Evolutionary conservation across 2,113 vertebrate genomes (phyloP).

Genomic region (Passer domesticus): DNA sequence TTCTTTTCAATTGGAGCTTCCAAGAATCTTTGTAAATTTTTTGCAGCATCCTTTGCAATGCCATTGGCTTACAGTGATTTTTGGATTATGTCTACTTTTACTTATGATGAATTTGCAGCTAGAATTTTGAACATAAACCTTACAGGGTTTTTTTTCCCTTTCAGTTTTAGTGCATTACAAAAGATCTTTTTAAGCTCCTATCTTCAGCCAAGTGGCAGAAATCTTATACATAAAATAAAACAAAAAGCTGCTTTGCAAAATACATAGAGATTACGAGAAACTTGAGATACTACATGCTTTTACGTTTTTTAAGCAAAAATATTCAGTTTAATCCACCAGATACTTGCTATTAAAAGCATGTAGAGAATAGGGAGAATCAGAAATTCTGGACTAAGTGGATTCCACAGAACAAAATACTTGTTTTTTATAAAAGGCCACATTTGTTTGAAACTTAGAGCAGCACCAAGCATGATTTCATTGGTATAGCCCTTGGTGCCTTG

Average conservation of each 20-base stretch:
- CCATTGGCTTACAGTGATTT: neutral
- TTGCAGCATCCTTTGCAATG: neutral
- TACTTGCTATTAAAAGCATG: neutral
- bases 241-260: neutral
- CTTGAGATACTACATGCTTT: neutral
- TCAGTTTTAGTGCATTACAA: neutral
- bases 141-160: neutral
- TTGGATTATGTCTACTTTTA: neutral
- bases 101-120: neutral
- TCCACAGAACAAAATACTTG: neutral
- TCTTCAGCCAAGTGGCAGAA: neutral
- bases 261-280: neutral
- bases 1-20: neutral
- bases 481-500: neutral
- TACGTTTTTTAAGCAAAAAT: neutral
- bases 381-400: neutral
- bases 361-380: neutral
- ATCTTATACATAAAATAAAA: neutral
- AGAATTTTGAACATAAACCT: neutral
- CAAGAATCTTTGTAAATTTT: neutral
- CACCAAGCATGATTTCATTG: neutral
- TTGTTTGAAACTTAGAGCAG: neutral
- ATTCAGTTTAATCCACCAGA: neutral
- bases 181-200: neutral
- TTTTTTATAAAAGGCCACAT: neutral